phyloP scores from a whole-genome alignment of 2,113 vertebrate genomes.

The Semnornis frantzii region DNA sequence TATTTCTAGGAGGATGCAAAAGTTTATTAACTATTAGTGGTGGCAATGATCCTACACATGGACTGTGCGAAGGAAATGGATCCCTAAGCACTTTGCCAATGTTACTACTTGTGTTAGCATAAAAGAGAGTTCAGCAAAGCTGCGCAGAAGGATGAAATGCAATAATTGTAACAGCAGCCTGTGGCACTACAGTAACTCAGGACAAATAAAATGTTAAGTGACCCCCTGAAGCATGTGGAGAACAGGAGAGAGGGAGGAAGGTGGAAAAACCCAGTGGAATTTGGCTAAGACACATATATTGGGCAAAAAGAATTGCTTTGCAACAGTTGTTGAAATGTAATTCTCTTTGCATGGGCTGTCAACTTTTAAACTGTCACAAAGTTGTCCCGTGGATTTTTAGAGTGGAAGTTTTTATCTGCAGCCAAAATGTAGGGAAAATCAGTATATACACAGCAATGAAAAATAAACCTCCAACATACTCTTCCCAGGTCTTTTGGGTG shows the following conservation, averaged over 20 bases:
- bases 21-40: background rate
- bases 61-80: background rate
- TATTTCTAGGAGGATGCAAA: background rate
- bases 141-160: background rate
- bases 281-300: background rate
- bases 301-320: background rate
- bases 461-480: background rate
- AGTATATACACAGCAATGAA: background rate
- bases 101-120: background rate
- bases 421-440: background rate
- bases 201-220: background rate
- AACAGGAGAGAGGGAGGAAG: background rate
- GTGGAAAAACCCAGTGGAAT: background rate
- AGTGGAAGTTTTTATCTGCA: background rate
- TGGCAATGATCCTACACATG: background rate
- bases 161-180: background rate
- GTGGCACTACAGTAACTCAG: background rate
- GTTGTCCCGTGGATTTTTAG: background rate
- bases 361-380: background rate
- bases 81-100: background rate
- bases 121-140: background rate
- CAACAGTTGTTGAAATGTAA: background rate
- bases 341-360: background rate
- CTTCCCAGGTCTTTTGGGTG: background rate
- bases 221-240: background rate